These are phyloP conservation scores for Altica lythri DNA, from an alignment of 2,888 invertebrate species.

Conservation along the genomic window DNA sequence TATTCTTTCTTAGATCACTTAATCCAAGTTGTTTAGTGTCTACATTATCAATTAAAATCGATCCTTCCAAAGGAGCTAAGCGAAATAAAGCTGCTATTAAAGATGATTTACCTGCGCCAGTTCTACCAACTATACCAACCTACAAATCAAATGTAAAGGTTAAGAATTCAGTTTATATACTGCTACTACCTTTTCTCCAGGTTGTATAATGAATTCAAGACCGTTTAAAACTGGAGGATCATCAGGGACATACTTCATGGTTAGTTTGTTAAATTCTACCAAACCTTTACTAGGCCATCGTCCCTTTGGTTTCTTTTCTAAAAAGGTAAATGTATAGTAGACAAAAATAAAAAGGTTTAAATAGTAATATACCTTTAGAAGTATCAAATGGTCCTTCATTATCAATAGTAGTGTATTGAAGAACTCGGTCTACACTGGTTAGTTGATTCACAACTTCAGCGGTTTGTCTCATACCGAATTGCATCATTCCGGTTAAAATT, in stretches of 20 bases:
- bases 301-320: constrained; percentile 57
- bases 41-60: constrained; percentile 75
- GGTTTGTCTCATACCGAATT: constrained; percentile 78
- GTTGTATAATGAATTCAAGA: constrained; percentile 64
- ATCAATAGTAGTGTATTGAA: constrained; percentile 76
- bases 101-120: constrained; percentile 87
- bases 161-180: neutral
- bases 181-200: constrained; percentile 66
- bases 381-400: constrained; percentile 70
- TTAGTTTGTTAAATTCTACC: constrained; percentile 65
- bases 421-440: constrained; percentile 75
- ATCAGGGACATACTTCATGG: constrained; percentile 66
- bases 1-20: constrained; percentile 75
- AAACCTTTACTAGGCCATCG: constrained; percentile 65
- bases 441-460: constrained; percentile 77
- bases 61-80: constrained; percentile 77
- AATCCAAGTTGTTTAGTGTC: constrained; percentile 74
- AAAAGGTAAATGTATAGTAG: neutral
- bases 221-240: constrained; percentile 72
- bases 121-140: constrained; percentile 85
- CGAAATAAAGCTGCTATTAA: constrained; percentile 84
- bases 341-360: neutral
- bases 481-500: constrained; percentile 69
- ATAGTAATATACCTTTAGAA: constrained; percentile 55
- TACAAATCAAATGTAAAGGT: constrained; percentile 47